Evolutionary conservation across 2,888 invertebrate genomes (phyloP), one percentile per base, ranked within the genome.

Genomic region (Megaustenia siamemsis): DNA sequence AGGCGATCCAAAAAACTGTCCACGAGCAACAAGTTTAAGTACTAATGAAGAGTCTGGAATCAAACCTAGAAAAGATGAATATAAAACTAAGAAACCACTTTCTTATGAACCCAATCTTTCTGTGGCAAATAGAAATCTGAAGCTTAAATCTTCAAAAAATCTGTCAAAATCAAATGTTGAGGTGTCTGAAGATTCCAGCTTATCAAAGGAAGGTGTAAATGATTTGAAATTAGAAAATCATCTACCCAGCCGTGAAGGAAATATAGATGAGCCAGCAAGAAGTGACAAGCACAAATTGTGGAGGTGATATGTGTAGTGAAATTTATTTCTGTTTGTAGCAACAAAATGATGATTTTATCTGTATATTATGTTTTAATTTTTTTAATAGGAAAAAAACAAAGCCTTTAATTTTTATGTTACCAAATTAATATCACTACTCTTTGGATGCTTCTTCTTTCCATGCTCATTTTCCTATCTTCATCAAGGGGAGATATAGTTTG

Each of bases 101-200:
- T 77, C 85, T n/a, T 90, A 90, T 86, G 88, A 89, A 21, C 90
- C 90, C 71, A 90, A 90, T 71, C 86, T 90, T 40, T 88, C 89
- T 86, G 89, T 92, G 35, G 90, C 90, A 32, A 91, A 91, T 68
- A 87, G 88, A 87, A 91, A 89, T 76, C 86, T 91, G 69, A 86
- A 90, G 66, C 82, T 91, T 35, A 82, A 89, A 76, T 87, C 89
- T 43, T 89, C 91, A 77, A 90, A 90, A 49, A 91, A 90, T 86
- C 85, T 89, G 15, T 60, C 82, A 40, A 53, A 40, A 68, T 24
- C 49, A 35, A 53, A 49, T 45, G 15, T 0, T 43, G 68, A 32
- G 21, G 1, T 1, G 35, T n/a, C 24, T 10, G 35, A n/a, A 1
- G 38, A 32, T 28, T 49, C 32, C n/a, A 49, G 49, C 21, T 49